Evolutionary conservation across 2,113 vertebrate species (phyloP).

Genomic region (Chunga burmeisteri): DNA sequence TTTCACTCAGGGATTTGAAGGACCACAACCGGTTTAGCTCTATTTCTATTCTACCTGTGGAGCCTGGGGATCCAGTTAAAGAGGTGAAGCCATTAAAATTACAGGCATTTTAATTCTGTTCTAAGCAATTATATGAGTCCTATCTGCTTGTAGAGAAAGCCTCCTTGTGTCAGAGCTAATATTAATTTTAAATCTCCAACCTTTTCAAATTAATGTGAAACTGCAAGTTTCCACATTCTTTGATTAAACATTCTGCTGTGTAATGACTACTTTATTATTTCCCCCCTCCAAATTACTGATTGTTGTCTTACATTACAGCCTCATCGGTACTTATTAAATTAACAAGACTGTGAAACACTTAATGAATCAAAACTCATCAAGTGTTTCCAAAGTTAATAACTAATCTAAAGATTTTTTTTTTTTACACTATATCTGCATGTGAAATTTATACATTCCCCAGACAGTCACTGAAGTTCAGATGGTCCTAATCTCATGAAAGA

Average conservation of each 20-base stretch:
- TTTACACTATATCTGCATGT: not conserved
- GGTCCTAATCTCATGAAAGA: slow-evolving; percentile 49
- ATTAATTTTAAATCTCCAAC: slow-evolving; percentile 61
- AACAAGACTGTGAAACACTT: slow-evolving; percentile 74
- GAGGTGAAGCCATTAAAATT: slow-evolving; percentile 24
- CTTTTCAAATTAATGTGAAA: slow-evolving; percentile 56
- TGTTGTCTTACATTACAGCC: slow-evolving; percentile 73
- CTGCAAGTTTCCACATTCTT: slow-evolving; percentile 64
- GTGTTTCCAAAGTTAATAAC: slow-evolving; percentile 70
- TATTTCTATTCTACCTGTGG: not conserved
- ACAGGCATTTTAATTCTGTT: slow-evolving; percentile 48
- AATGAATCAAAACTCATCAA: slow-evolving; percentile 74
- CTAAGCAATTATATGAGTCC: slow-evolving; percentile 43
- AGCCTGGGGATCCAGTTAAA: slow-evolving; percentile 15
- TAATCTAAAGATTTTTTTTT: slow-evolving; percentile 31
- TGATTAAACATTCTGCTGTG: slow-evolving; percentile 72
- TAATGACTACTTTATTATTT: slow-evolving; percentile 72
- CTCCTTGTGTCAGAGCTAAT: slow-evolving; percentile 42
- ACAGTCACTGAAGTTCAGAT: slow-evolving; percentile 38
- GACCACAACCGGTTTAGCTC: not conserved
- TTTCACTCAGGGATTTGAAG: not conserved
- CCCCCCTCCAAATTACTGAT: slow-evolving; percentile 72
- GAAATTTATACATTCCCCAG: slow-evolving; percentile 63
- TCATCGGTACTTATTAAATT: slow-evolving; percentile 73
- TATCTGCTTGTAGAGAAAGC: slow-evolving; percentile 46